These are phyloP conservation scores for Metopia argyrocephala DNA, from an alignment of 2,888 invertebrate genomes.

Conservation along the genomic window DNA sequence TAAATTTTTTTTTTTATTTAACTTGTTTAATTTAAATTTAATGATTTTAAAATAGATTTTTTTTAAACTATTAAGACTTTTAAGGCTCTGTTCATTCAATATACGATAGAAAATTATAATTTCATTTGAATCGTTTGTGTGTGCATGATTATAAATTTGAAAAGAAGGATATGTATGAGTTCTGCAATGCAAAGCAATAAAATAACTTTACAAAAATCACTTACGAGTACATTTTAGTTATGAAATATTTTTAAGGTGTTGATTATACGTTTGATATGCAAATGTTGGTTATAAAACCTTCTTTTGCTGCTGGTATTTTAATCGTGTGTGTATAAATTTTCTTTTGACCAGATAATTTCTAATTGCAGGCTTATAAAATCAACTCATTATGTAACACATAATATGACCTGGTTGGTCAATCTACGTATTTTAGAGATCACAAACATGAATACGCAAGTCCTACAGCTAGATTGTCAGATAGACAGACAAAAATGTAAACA, in stretches of 20 bases:
- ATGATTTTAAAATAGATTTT: too few relatives aligned
- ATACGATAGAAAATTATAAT: too few relatives aligned
- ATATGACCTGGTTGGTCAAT: conserved; percentile 42
- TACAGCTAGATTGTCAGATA: background rate
- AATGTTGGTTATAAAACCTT: conserved; percentile 52
- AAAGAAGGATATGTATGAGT: too few relatives aligned
- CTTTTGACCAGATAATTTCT: conserved; percentile 38
- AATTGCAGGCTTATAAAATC: conserved; percentile 56
- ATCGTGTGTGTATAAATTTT: conserved; percentile 35
- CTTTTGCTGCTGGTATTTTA: background rate
- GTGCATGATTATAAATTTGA: too few relatives aligned
- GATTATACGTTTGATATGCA: conserved; percentile 63
- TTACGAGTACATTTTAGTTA: background rate
- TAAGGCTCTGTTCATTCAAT: too few relatives aligned
- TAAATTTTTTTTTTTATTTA: too few relatives aligned
- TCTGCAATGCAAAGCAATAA: too few relatives aligned
- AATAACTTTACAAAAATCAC: conserved; percentile 32
- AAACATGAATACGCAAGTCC: background rate
- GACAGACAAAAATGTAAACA: background rate
- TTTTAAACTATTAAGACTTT: too few relatives aligned
- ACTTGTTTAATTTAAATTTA: too few relatives aligned
- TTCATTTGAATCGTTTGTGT: too few relatives aligned
- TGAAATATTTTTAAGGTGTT: conserved; percentile 48
- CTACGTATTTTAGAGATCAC: conserved; percentile 26
- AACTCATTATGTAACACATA: conserved; percentile 43